These are phyloP conservation scores for Novumbra hubbsi DNA, from an alignment of 2,797 vertebrate species.

Conservation along the genomic window DNA sequence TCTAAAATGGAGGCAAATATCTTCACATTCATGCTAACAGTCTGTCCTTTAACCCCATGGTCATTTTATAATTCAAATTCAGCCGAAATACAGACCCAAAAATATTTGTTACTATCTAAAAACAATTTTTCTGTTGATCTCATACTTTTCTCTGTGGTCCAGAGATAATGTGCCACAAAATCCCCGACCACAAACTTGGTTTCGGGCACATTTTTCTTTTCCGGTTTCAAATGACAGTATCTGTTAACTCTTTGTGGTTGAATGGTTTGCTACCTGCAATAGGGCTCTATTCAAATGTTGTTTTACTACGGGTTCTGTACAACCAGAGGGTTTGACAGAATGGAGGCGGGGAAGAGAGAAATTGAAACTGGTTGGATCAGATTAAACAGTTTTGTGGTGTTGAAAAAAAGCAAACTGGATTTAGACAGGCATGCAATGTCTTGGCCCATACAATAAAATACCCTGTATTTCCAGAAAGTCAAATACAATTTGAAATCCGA, in stretches of 20 bases:
- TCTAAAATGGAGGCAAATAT: background rate
- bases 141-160: too few relatives aligned
- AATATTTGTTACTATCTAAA: too few relatives aligned
- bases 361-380: background rate
- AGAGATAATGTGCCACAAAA: too few relatives aligned
- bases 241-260: slow-evolving; percentile 8
- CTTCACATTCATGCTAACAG: too few relatives aligned
- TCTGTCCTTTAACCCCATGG: too few relatives aligned
- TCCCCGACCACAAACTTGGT: background rate
- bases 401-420: slow-evolving; percentile 12
- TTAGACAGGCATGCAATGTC: background rate
- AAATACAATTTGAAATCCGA: too few relatives aligned
- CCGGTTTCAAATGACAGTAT: slow-evolving; percentile 15
- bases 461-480: background rate
- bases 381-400: background rate
- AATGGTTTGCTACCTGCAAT: background rate
- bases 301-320: background rate
- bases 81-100: too few relatives aligned
- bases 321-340: background rate
- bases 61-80: too few relatives aligned
- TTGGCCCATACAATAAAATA: background rate
- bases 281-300: background rate
- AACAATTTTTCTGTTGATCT: too few relatives aligned
- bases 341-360: background rate
- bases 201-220: background rate